phyloP scores from a whole-genome alignment of 2,888 invertebrate species.

The Diarsia mendica region DNA sequence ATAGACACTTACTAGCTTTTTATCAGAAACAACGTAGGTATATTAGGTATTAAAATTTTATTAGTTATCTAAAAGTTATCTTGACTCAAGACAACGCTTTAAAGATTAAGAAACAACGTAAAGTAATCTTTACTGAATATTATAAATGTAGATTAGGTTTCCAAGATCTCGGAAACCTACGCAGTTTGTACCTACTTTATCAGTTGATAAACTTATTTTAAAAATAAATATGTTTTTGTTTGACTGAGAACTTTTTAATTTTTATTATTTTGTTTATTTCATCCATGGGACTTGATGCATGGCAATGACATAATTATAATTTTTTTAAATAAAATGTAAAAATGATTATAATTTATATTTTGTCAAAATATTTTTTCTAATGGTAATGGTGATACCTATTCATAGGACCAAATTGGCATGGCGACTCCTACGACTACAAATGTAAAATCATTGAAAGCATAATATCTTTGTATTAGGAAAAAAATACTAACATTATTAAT shows the following conservation, averaged over 20 bases:
- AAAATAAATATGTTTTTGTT: not conserved
- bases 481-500: not conserved
- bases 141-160: constrained; percentile 40
- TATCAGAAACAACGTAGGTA: constrained; percentile 17
- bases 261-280: no score
- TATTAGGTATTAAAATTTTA: constrained; percentile 19
- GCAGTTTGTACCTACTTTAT: constrained; percentile 10
- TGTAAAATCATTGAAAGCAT: no score
- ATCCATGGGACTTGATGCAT: no score
- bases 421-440: no score
- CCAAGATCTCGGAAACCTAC: constrained; percentile 12
- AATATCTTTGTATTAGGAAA: no score
- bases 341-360: no score
- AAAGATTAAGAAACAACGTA: constrained; percentile 45
- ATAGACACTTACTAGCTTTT: constrained; percentile 20
- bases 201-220: not conserved
- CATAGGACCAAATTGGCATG: no score
- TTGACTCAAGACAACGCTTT: constrained; percentile 19
- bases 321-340: not conserved
- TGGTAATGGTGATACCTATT: no score
- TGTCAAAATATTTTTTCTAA: no score
- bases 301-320: no score
- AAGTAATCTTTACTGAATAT: constrained; percentile 38
- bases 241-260: not conserved
- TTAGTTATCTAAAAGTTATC: constrained; percentile 49